phyloP scores from a whole-genome alignment of 1,140 invertebrate genomes.

The Neotoxoptera formosana region DNA sequence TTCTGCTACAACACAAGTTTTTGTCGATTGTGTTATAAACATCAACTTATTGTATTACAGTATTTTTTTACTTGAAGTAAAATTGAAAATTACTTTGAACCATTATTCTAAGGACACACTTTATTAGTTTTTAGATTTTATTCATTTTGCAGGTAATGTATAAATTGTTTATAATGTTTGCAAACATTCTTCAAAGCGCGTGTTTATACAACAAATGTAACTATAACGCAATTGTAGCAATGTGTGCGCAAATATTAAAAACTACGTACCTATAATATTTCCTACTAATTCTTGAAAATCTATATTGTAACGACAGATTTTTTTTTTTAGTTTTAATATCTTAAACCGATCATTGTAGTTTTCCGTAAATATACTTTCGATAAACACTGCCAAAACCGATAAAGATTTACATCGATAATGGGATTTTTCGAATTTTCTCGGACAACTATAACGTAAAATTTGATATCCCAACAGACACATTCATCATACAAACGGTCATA shows the following conservation, averaged over 20 bases:
- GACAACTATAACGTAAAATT: neutral
- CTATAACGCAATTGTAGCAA: no score
- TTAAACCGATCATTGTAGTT: neutral
- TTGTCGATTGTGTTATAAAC: neutral
- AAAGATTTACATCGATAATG: constrained; percentile 41
- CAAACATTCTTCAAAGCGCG: neutral
- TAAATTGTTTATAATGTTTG: neutral
- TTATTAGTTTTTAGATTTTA: neutral
- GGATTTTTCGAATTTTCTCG: constrained; percentile 17
- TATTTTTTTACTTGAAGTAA: neutral
- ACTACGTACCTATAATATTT: no score
- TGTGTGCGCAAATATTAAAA: no score
- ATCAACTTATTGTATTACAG: neutral
- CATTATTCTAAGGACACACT: neutral
- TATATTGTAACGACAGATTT: no score
- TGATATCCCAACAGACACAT: constrained; percentile 29
- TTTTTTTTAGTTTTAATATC: no score
- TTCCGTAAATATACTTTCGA: neutral
- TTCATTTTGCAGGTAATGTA: neutral
- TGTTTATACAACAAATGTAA: neutral
- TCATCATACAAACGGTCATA: constrained; percentile 17
- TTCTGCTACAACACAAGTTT: neutral
- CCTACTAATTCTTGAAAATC: no score
- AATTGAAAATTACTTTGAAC: neutral
- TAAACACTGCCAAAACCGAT: neutral